These are phyloP conservation scores for Sycophila sp. DNA, from an alignment of 1,140 invertebrate species.

Conservation along the genomic window DNA sequence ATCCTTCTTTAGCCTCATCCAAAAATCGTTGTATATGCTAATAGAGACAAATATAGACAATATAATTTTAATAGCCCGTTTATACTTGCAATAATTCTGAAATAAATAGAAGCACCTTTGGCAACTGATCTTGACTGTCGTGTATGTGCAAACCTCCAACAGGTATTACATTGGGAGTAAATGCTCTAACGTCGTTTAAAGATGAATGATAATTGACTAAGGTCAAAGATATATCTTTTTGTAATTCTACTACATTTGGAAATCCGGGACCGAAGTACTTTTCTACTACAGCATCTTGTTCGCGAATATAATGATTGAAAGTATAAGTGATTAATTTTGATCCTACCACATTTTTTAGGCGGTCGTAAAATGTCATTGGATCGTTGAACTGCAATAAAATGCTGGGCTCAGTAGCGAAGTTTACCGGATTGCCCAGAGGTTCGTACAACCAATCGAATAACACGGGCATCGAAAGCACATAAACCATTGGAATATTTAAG, in stretches of 20 bases:
- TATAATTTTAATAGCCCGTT: too few relatives aligned
- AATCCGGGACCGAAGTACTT: slow-evolving; percentile 60
- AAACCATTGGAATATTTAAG: slow-evolving; percentile 71
- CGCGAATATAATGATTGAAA: slow-evolving; percentile 36
- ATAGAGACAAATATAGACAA: too few relatives aligned
- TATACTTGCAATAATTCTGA: too few relatives aligned
- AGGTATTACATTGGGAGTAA: slow-evolving; percentile 61
- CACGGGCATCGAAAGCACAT: slow-evolving; percentile 49
- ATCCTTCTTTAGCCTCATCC: slow-evolving; percentile 43
- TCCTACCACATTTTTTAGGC: too few relatives aligned
- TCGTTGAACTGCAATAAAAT: slow-evolving; percentile 69
- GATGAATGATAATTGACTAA: slow-evolving; percentile 70
- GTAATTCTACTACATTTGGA: slow-evolving; percentile 55
- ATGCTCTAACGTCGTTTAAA: slow-evolving; percentile 63
- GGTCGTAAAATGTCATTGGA: too few relatives aligned
- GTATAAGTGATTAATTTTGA: too few relatives aligned
- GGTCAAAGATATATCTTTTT: slow-evolving; percentile 63
- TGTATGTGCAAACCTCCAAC: slow-evolving; percentile 70
- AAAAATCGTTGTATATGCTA: too few relatives aligned
- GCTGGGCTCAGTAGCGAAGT: slow-evolving; percentile 68
- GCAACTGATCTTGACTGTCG: slow-evolving; percentile 23
- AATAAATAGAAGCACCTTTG: too few relatives aligned
- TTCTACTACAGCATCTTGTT: slow-evolving; percentile 45
- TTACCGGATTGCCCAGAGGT: slow-evolving; percentile 70
- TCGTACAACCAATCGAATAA: slow-evolving; percentile 41